Percentiles rank a stretch among this genome's conserved stretches.
These are phyloP conservation scores for Galago senegalensis DNA, from an alignment of 2,797 vertebrate species.

Conservation along the genomic window DNA sequence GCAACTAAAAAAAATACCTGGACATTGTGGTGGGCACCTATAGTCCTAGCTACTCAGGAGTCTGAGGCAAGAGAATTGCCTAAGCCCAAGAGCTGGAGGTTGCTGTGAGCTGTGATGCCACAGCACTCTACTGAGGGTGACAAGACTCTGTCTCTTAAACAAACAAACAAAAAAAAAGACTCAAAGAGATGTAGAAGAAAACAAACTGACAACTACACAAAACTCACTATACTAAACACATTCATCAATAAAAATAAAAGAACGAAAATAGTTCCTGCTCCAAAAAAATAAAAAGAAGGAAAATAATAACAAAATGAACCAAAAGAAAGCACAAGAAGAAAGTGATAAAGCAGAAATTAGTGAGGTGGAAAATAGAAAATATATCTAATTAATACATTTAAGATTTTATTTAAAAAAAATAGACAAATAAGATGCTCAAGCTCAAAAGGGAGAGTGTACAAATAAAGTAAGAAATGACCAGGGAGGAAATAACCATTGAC, in stretches of 20 bases:
- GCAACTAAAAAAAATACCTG: no score
- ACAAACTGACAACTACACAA: not conserved
- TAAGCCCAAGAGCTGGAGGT: no score
- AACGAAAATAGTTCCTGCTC: not conserved
- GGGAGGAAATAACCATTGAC: not conserved
- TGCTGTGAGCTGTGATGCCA: no score
- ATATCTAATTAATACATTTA: not conserved
- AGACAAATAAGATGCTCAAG: not conserved
- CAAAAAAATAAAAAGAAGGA: not conserved
- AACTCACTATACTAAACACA: not conserved
- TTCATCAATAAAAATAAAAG: not conserved
- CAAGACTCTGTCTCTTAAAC: no score
- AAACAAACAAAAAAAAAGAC: no score
- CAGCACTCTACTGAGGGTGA: no score
- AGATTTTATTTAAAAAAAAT: slow-evolving; percentile 7
- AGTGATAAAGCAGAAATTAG: not conserved
- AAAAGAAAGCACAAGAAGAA: slow-evolving; percentile 6
- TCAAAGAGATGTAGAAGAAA: not conserved
- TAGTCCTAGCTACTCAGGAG: no score
- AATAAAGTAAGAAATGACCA: slow-evolving; percentile 18
- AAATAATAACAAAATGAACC: not conserved
- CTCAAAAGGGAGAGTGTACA: not conserved
- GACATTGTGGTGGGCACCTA: no score
- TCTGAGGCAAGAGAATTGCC: no score
- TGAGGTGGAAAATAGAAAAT: not conserved